Percentiles rank a stretch among this genome's conserved stretches.
phyloP scores from a whole-genome alignment of 1,140 invertebrate genomes.

The Cherax destructor region DNA sequence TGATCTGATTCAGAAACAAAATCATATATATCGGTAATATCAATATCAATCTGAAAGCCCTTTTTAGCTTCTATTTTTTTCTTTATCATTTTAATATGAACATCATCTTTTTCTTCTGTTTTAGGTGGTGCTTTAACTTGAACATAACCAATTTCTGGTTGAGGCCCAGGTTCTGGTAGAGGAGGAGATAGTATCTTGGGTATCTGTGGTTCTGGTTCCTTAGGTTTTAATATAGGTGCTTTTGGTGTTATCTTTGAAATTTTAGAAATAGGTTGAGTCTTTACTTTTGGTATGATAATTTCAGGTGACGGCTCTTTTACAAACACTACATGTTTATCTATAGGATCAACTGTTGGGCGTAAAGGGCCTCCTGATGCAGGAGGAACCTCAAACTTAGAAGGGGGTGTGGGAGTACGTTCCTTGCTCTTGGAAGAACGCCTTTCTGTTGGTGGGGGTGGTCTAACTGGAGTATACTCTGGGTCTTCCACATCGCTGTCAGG shows the following conservation, averaged over 20 bases:
- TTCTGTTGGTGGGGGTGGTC: slow-evolving; percentile 41
- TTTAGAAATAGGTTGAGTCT: neutral
- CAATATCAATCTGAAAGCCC: slow-evolving; percentile 57
- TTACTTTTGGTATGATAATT: slow-evolving; percentile 57
- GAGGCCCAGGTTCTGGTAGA: slow-evolving; percentile 53
- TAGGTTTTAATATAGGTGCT: slow-evolving; percentile 37
- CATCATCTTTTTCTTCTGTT: slow-evolving; percentile 54
- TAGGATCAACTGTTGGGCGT: slow-evolving; percentile 59
- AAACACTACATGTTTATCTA: slow-evolving; percentile 44
- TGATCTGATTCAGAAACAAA: slow-evolving; percentile 63
- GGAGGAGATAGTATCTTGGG: slow-evolving; percentile 39
- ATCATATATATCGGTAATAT: slow-evolving; percentile 62
- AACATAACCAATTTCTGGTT: slow-evolving; percentile 56
- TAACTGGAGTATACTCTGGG: slow-evolving; percentile 62
- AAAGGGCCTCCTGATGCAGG: slow-evolving; percentile 62
- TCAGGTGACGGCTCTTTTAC: slow-evolving; percentile 46
- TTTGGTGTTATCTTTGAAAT: slow-evolving; percentile 50
- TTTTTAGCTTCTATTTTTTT: slow-evolving; percentile 59
- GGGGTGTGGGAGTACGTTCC: slow-evolving; percentile 70
- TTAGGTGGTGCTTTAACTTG: neutral
- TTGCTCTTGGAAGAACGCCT: slow-evolving; percentile 22
- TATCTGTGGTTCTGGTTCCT: slow-evolving; percentile 28
- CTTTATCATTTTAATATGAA: slow-evolving; percentile 58
- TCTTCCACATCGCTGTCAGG: slow-evolving; percentile 66
- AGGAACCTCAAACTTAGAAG: slow-evolving; percentile 67